Evolutionary conservation across 1,140 invertebrate genomes (phyloP).

Genomic region (Anoplolepis gracilipes): DNA sequence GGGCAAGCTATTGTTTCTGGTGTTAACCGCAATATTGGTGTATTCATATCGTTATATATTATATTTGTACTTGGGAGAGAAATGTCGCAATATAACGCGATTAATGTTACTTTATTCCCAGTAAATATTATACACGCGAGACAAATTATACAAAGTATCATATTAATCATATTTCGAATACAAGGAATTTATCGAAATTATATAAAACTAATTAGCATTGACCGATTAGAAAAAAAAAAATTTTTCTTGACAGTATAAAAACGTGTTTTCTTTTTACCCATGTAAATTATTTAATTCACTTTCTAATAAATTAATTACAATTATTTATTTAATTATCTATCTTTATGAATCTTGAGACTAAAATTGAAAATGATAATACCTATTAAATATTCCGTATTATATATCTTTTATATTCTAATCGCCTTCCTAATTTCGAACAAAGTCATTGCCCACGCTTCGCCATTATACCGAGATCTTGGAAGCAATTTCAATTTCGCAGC

Average conservation of each 20-base stretch:
- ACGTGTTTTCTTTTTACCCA: not conserved
- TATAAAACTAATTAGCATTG: constrained; percentile 6
- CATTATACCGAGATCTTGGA: constrained; percentile 36
- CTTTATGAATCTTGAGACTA: too few relatives aligned
- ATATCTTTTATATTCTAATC: not conserved
- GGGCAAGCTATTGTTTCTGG: constrained; percentile 22
- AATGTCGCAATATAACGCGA: not conserved
- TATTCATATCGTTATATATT: constrained; percentile 11
- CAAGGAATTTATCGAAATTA: not conserved
- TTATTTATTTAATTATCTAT: not conserved
- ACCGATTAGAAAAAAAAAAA: not conserved
- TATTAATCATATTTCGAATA: constrained; percentile 15
- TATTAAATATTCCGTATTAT: not conserved
- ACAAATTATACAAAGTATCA: constrained; percentile 4
- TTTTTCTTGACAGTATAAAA: not conserved
- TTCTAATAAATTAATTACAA: not conserved
- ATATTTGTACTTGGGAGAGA: constrained; percentile 33
- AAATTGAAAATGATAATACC: not conserved
- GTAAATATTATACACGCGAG: constrained; percentile 6
- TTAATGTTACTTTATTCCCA: constrained; percentile 5
- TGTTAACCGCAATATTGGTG: constrained; percentile 51
- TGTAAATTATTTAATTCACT: not conserved
- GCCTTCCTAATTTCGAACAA: constrained; percentile 14
- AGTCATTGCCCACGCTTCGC: not conserved
- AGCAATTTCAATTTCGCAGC: constrained; percentile 12